Base-by-base conservation (phyloP, 2,113 vertebrate genomes). In the Lepisosteus osseus region DNA sequence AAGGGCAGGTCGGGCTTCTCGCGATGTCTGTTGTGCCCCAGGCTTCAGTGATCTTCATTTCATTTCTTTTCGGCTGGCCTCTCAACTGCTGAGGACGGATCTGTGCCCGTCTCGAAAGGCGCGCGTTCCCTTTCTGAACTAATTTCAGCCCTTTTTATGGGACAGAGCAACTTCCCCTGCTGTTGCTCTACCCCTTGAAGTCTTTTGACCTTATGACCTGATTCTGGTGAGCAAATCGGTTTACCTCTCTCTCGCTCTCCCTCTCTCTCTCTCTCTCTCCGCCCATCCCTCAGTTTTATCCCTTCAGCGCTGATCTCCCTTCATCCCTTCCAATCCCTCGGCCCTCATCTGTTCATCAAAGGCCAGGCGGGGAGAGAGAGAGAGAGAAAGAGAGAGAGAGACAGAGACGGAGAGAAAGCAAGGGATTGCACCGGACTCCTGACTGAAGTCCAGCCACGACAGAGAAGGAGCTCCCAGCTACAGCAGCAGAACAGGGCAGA, bases 221-320 rank as follows among this genome's bases (percentile, higher is more conserved):
- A 42, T n/a, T 56, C 65, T 61, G 54, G 29, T 3, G 9, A 12
- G 47, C 9, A 51, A 29, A 51, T 51, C 47, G 5, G 5, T 51
- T 51, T 51, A 51, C 42, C 43, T 17, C 29, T 74, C 67, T 73
- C 40, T 68, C 83, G 55, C 56, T 75, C 78, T 73, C 79, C 80
- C 78, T 79, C 79, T 84, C 47, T 29, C 59, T 54, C 79, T 77
- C 74, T 69, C 78, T 84, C 82, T 83, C 82, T 85, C 84, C 89
- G 88, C 84, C 81, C 86, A 84, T 89, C 79, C 80, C 75, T 76
- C 84, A 79, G 69, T 88, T 29, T 90, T 88, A 91, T 92, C 90
- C 86, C 84, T 82, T 89, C 86, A 88, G 87, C 82, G 72, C 89
- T 91, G 87, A 91, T 90, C 90, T 91, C 82, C 76, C 85, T 90